Evolutionary conservation across 1,140 invertebrate species (phyloP).

Genomic region (Drosophila azteca): DNA sequence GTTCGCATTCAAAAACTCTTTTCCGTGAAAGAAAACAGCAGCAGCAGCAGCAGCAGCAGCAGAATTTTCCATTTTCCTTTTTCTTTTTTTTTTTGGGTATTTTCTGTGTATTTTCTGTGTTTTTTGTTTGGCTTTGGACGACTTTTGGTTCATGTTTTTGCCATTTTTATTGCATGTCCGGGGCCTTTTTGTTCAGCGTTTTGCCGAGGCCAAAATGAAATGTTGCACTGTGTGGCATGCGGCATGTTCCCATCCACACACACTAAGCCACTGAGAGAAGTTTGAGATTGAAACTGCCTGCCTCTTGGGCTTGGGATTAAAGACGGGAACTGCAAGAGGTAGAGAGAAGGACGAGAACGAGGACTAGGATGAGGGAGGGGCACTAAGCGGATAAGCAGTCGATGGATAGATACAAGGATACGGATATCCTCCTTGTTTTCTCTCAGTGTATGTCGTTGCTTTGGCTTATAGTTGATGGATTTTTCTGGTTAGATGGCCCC

Average conservation of each 20-base stretch:
- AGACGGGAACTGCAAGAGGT: too few relatives aligned
- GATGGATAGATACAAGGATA: too few relatives aligned
- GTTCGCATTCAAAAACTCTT: constrained; percentile 8
- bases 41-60: constrained; percentile 21
- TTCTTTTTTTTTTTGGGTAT: constrained; percentile 30
- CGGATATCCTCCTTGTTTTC: too few relatives aligned
- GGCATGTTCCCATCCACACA: constrained; percentile 43
- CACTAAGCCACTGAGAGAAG: constrained; percentile 5
- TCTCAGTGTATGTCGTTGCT: neutral
- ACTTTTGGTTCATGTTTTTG: constrained; percentile 34
- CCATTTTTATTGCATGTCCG: constrained; percentile 70
- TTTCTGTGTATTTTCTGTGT: neutral
- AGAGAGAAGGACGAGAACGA: too few relatives aligned
- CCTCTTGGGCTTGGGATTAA: too few relatives aligned
- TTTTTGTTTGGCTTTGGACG: constrained; percentile 22
- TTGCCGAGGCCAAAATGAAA: constrained; percentile 62
- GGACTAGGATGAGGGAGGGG: too few relatives aligned
- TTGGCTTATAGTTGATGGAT: constrained; percentile 33
- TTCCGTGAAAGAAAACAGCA: constrained; percentile 30
- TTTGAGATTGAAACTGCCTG: neutral
- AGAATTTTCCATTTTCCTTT: neutral
- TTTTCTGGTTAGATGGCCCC: constrained; percentile 40
- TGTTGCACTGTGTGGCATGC: constrained; percentile 69
- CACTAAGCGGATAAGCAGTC: too few relatives aligned
- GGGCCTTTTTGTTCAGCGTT: constrained; percentile 72